Evolutionary conservation across 2,888 invertebrate genomes (phyloP).

Genomic region (Tachina lurida): DNA sequence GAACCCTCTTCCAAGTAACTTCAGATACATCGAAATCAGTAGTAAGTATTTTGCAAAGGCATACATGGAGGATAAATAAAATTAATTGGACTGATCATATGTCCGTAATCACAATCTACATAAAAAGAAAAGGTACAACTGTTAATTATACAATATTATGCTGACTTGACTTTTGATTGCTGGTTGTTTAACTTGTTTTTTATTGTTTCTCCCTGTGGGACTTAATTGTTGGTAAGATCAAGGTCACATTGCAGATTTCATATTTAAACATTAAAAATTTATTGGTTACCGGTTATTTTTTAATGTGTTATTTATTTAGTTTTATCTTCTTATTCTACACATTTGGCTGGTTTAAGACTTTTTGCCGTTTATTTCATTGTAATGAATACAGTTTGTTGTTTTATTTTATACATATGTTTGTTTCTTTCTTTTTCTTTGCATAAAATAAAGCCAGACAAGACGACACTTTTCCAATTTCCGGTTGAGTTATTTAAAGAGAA

Average conservation of each 20-base stretch:
- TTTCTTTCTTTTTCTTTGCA: not conserved
- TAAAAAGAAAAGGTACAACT: not conserved
- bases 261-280: slow-evolving; percentile 20
- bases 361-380: not conserved
- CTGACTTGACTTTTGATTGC: not conserved
- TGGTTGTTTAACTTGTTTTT: not conserved
- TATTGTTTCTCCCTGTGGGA: not conserved
- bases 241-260: slow-evolving; percentile 32
- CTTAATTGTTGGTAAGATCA: slow-evolving; percentile 1
- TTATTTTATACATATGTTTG: not conserved
- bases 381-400: not conserved
- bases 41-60: no score
- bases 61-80: no score
- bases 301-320: not conserved
- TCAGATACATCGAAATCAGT: no score
- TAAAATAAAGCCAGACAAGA: slow-evolving; percentile 39
- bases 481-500: slow-evolving; percentile 24
- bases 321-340: not conserved
- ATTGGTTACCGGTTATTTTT: slow-evolving; percentile 41
- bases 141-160: no score
- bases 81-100: no score
- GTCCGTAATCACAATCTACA: not conserved
- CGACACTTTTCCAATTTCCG: slow-evolving; percentile 46
- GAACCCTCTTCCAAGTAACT: no score
- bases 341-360: not conserved